These are phyloP conservation scores for Fulica atra DNA, from an alignment of 2,113 vertebrate species.

Conservation along the genomic window DNA sequence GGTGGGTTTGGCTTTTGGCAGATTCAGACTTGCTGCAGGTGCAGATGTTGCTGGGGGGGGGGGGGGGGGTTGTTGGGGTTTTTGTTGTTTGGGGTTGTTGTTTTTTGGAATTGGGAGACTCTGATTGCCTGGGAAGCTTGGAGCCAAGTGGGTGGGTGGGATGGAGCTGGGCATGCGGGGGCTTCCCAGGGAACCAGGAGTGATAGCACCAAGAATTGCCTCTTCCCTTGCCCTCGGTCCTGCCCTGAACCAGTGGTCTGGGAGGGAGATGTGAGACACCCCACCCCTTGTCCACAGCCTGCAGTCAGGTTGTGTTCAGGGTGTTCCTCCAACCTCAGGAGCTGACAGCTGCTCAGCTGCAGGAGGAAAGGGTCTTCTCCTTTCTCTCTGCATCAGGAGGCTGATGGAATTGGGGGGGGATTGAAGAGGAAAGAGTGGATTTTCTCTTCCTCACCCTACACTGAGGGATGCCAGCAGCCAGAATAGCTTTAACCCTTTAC, in stretches of 20 bases:
- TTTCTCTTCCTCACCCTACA: neutral
- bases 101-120: neutral
- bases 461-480: neutral
- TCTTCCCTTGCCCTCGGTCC: neutral
- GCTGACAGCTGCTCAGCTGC: neutral
- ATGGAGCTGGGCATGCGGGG: neutral
- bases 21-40: neutral
- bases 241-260: neutral
- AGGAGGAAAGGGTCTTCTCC: neutral
- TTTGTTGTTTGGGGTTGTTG: too few relatives aligned
- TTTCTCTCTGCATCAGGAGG: neutral
- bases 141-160: neutral
- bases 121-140: neutral
- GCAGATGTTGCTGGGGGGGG: neutral
- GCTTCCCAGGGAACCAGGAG: neutral
- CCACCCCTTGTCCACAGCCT: neutral
- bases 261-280: neutral
- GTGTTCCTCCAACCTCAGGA: neutral
- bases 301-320: accelerated
- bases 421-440: neutral
- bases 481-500: neutral
- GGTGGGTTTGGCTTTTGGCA: neutral
- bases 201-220: neutral
- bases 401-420: accelerated
- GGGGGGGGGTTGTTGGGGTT: too few relatives aligned